Evolutionary conservation across 37 sponge, comb jelly and placozoan genomes (phyloP).

Genomic region (Amphimedon queenslandica): DNA sequence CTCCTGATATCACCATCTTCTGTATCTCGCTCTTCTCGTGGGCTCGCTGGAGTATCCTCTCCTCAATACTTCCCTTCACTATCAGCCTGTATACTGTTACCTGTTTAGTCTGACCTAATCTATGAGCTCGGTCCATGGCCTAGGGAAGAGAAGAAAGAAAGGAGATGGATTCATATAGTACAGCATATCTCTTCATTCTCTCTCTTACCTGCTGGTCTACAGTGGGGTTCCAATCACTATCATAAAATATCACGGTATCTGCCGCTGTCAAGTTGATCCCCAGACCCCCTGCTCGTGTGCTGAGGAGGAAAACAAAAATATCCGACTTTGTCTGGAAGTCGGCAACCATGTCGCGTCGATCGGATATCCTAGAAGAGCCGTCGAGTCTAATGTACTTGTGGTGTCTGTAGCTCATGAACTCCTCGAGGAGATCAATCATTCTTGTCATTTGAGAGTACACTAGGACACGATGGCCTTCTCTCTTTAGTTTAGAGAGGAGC

Average conservation of each 20-base stretch:
- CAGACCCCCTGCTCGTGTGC: slow-evolving; percentile 95
- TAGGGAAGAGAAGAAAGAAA: background rate
- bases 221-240: slow-evolving; percentile 98
- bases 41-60: slow-evolving; percentile 91
- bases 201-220: slow-evolving; percentile 88
- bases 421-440: slow-evolving; percentile 93
- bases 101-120: slow-evolving; percentile 96
- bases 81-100: slow-evolving; percentile 94
- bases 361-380: slow-evolving; percentile 90
- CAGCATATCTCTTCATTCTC: background rate
- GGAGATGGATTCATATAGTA: background rate
- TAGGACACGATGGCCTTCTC: slow-evolving; percentile 84
- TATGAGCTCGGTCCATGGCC: slow-evolving; percentile 97
- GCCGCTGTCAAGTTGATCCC: slow-evolving; percentile 98
- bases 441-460: slow-evolving; percentile 96
- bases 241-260: slow-evolving; percentile 97
- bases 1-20: slow-evolving; percentile 95
- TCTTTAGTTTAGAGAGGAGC: slow-evolving; percentile 72
- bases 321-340: slow-evolving; percentile 93
- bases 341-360: slow-evolving; percentile 96
- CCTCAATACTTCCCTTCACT: slow-evolving; percentile 92
- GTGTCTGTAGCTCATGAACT: slow-evolving; percentile 78
- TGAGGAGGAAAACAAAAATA: slow-evolving; percentile 93
- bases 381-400: slow-evolving; percentile 89
- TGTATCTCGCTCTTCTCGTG: slow-evolving; percentile 98